phyloP scores from a whole-genome alignment of 2,113 vertebrate genomes.

The Tragelaphus imberbis region DNA sequence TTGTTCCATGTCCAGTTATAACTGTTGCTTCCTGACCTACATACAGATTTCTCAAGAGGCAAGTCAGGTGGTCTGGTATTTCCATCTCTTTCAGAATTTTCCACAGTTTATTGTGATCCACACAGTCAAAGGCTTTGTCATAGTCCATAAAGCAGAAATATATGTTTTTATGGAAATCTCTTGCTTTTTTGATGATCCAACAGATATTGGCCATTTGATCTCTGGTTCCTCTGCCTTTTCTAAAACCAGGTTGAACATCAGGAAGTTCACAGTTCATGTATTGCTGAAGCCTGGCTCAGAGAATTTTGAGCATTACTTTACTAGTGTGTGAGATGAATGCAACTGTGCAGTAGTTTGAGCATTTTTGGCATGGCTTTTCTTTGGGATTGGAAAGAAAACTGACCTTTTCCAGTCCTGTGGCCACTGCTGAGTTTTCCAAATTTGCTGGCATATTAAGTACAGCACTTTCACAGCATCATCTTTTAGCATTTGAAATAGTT shows the following conservation, averaged over 20 bases:
- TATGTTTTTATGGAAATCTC: background rate
- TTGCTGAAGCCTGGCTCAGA: background rate
- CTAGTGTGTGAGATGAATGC: background rate
- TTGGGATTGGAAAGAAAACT: background rate
- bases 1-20: background rate
- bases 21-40: background rate
- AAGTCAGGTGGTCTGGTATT: background rate
- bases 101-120: background rate
- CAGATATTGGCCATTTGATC: accelerated
- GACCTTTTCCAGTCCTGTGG: background rate
- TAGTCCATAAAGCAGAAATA: background rate
- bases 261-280: accelerated
- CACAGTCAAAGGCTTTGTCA: background rate
- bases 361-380: background rate
- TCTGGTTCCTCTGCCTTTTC: background rate
- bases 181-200: background rate
- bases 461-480: background rate
- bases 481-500: background rate
- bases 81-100: background rate
- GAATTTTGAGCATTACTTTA: background rate
- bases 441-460: background rate
- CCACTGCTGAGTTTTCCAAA: background rate
- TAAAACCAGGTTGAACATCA: background rate
- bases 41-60: background rate
- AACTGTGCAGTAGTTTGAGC: background rate